Evolutionary conservation across 2,797 vertebrate genomes (phyloP).

Genomic region (Bradypodion ventrale): DNA sequence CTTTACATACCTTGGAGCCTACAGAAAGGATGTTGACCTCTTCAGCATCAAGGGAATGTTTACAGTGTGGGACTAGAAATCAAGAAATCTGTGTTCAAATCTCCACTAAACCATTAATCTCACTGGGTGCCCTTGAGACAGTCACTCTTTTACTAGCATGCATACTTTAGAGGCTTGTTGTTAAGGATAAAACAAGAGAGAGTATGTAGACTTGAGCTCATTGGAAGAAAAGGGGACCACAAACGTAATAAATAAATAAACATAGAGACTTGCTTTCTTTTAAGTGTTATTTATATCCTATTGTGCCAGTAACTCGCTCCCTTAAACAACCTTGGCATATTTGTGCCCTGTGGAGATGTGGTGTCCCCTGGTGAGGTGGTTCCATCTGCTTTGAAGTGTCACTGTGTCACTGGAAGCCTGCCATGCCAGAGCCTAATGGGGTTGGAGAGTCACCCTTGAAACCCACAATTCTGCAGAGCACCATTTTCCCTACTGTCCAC

Average conservation of each 20-base stretch:
- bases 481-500: not conserved
- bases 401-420: not conserved
- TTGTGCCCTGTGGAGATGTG: not conserved
- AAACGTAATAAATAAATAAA: too few relatives aligned
- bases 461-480: not conserved
- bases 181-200: too few relatives aligned
- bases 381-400: not conserved
- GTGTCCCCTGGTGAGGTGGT: conserved; percentile 1
- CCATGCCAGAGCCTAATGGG: conserved; percentile 19
- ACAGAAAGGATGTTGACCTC: too few relatives aligned
- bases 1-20: not conserved
- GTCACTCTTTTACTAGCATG: too few relatives aligned
- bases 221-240: too few relatives aligned
- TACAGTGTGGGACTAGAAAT: too few relatives aligned
- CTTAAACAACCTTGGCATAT: not conserved
- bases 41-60: not conserved
- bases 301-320: not conserved
- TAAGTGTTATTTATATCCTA: not conserved
- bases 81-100: too few relatives aligned
- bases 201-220: too few relatives aligned
- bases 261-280: not conserved
- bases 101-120: too few relatives aligned
- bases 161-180: too few relatives aligned
- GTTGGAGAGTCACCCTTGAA: conserved; percentile 7
- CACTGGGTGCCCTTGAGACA: too few relatives aligned